Base-by-base conservation (phyloP, 2,797 vertebrate species). In the Pipistrellus nathusii region DNA sequence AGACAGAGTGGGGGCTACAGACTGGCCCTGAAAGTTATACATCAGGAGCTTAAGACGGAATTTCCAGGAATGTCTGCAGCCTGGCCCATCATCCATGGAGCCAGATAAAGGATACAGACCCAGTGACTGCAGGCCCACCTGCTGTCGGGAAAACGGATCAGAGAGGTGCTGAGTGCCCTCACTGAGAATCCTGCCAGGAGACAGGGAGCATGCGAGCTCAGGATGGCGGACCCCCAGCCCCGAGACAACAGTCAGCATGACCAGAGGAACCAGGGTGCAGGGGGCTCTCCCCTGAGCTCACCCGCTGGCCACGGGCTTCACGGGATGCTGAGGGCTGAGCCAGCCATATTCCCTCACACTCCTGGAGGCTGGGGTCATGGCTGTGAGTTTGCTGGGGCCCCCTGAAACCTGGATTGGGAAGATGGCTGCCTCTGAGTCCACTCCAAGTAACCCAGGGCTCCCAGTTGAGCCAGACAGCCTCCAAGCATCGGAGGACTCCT, bases 41-140 rank as follows among this genome's bases (percentile, higher is more conserved):
- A 0, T 5, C 6, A n/a, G 80, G 15, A 18, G 2, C 30, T 1
- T 2, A 1, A 25, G 32, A 2, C 18, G 2, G 32, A 6, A 14
- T 2, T 18, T 4, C 30, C 35, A 23, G 38, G 10, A 5, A n/a
- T 10, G 17, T n/a, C 10, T 4, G 32, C 20, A 15, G 44, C 17
- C 84, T 1, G 23, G 30, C 10, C 10, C 9, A 13, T 10, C 0
- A 7, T 21, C 25, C 73, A 4, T 0, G 0, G 51, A 35, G 48
- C 8, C 6, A 5, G 8, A 6, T 10, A 4, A 38, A 66, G 25
- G 64, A 46, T 18, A 7, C 0, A 2, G 30, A 53, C 25, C 35
- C 8, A 13, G 5, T 25, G 7, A 13, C n/a, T 14, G 55, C 69
- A n/a, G 32, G 66, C 18, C 11, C 7, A 1, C 3, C 20, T 5